These are phyloP conservation scores for Glossophaga mutica DNA, from an alignment of 2,797 vertebrate species.

Conservation along the genomic window DNA sequence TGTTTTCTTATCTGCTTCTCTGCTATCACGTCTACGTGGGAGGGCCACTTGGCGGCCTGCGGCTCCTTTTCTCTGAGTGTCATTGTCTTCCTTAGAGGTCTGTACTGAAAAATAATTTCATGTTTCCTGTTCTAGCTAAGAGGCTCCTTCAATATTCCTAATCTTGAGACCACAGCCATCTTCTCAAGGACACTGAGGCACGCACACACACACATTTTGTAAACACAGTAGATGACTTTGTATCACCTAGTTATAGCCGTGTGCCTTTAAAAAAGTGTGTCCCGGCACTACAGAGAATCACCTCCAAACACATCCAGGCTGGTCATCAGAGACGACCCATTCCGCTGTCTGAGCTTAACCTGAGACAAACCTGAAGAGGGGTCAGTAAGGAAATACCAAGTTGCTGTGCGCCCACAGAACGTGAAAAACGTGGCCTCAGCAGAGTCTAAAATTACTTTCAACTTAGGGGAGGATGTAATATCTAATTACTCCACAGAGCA, in stretches of 20 bases:
- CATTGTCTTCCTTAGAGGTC: neutral
- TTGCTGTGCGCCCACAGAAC: neutral
- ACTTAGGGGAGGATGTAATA: neutral
- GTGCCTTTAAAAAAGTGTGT: conserved; percentile 13
- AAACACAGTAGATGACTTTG: neutral
- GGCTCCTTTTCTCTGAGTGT: neutral
- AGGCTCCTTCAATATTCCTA: conserved; percentile 38
- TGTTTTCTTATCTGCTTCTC: neutral
- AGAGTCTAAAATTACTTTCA: neutral
- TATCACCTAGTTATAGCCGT: neutral
- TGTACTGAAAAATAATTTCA: conserved; percentile 43
- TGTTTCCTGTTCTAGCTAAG: conserved; percentile 58
- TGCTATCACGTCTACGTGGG: neutral
- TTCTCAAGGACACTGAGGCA: neutral
- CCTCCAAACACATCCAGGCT: neutral
- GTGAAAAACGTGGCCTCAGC: neutral
- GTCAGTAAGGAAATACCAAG: neutral
- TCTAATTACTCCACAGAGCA: neutral
- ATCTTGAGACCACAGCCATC: neutral
- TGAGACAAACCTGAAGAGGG: neutral
- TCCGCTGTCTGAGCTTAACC: neutral
- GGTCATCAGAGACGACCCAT: neutral
- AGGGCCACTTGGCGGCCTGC: neutral
- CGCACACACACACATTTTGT: neutral
- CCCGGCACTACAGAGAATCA: neutral